Percentiles rank a stretch among this genome's conserved stretches.
phyloP scores from a whole-genome alignment of 2,797 vertebrate species.

The Gymnocypris eckloni region DNA sequence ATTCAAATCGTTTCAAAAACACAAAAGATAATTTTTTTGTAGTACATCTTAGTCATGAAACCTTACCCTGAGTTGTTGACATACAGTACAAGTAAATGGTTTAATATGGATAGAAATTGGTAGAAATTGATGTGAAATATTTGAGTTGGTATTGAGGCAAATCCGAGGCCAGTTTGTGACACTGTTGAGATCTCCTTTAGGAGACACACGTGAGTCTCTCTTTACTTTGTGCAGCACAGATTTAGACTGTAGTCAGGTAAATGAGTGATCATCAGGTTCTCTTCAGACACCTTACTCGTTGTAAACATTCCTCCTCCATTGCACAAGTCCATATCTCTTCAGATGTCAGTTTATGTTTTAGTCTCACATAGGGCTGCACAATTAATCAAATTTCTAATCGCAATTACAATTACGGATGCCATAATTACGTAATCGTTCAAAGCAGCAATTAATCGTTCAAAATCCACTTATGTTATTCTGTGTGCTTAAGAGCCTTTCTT shows the following conservation, averaged over 20 bases:
- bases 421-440: too few relatives aligned
- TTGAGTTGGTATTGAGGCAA: not conserved
- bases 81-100: not conserved
- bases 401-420: too few relatives aligned
- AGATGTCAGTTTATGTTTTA: not conserved
- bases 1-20: too few relatives aligned
- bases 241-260: not conserved
- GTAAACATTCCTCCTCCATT: not conserved
- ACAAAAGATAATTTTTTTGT: too few relatives aligned
- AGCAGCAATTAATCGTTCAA: too few relatives aligned
- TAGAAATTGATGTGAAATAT: not conserved
- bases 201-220: not conserved
- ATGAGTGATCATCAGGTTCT: not conserved
- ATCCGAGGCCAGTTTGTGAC: not conserved
- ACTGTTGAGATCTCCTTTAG: not conserved
- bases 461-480: too few relatives aligned
- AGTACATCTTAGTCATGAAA: too few relatives aligned
- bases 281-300: too few relatives aligned
- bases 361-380: not conserved
- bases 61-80: too few relatives aligned
- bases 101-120: not conserved
- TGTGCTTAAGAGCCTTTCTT: too few relatives aligned
- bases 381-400: too few relatives aligned
- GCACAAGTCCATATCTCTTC: not conserved
- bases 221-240: not conserved